These are phyloP conservation scores for Microtus richardsoni DNA, from an alignment of 2,113 vertebrate species.

Conservation along the genomic window DNA sequence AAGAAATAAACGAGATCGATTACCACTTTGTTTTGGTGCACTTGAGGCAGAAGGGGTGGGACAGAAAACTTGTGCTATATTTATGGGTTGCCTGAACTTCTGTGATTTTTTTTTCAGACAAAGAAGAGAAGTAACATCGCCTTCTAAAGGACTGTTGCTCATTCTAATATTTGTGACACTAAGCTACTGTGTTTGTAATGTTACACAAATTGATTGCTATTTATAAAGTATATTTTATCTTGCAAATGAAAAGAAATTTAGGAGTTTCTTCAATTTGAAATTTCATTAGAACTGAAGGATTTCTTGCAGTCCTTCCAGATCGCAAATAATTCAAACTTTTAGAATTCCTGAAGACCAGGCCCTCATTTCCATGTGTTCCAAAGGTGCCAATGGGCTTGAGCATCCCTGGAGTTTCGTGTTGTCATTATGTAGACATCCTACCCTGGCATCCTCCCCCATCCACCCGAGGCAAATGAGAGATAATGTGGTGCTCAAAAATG, in stretches of 20 bases:
- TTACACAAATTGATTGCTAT: neutral
- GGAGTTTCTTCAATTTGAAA: too few relatives aligned
- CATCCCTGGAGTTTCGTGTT: neutral
- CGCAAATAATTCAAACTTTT: neutral
- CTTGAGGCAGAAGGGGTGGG: constrained; percentile 72
- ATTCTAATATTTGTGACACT: neutral
- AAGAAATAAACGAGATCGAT: constrained; percentile 91
- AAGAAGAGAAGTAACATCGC: constrained; percentile 26
- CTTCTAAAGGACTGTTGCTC: neutral
- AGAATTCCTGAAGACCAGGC: neutral
- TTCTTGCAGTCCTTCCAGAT: neutral
- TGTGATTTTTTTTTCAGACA: constrained; percentile 51
- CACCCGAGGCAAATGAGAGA: constrained; percentile 10
- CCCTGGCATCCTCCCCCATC: neutral
- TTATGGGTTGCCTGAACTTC: constrained; percentile 80
- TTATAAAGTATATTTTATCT: neutral
- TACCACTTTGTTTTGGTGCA: constrained; percentile 84
- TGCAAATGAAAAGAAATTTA: neutral
- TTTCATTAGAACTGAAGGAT: neutral
- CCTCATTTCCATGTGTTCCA: neutral
- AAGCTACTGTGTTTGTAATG: neutral
- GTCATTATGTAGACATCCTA: neutral
- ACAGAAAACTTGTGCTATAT: constrained; percentile 80
- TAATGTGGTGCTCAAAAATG: neutral
- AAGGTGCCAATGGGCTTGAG: neutral